Evolutionary conservation across 2,888 invertebrate genomes (phyloP).

Genomic region (Cinara cedri): DNA sequence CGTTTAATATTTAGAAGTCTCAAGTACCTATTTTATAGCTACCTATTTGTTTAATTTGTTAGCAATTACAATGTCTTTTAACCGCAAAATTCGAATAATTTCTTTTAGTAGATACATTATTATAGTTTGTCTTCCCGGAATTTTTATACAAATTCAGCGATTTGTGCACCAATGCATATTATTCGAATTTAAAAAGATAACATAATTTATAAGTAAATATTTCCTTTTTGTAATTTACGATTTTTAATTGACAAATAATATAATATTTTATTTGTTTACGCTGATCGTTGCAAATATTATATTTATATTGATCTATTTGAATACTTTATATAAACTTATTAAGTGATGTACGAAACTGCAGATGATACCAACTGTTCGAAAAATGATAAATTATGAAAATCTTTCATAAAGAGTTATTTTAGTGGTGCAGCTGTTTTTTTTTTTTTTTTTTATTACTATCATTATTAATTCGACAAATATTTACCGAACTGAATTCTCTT

Average conservation of each 20-base stretch:
- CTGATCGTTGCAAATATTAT: too few species aligned
- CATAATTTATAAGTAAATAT: not conserved
- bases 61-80: too few species aligned
- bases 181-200: not conserved
- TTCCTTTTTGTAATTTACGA: not conserved
- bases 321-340: not conserved
- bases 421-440: not conserved
- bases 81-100: too few species aligned
- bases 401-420: not conserved
- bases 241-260: not conserved
- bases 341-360: not conserved
- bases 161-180: too few species aligned
- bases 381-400: conserved; percentile 19
- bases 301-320: not conserved
- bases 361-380: not conserved
- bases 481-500: not conserved
- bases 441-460: not conserved
- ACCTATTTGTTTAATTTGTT: too few species aligned
- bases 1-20: too few species aligned
- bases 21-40: too few species aligned
- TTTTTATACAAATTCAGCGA: too few species aligned
- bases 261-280: not conserved
- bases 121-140: too few species aligned
- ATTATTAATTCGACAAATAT: conserved; percentile 13
- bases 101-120: too few species aligned